phyloP scores from a whole-genome alignment of 2,888 invertebrate genomes.

The Gnatocerus cornutus region DNA sequence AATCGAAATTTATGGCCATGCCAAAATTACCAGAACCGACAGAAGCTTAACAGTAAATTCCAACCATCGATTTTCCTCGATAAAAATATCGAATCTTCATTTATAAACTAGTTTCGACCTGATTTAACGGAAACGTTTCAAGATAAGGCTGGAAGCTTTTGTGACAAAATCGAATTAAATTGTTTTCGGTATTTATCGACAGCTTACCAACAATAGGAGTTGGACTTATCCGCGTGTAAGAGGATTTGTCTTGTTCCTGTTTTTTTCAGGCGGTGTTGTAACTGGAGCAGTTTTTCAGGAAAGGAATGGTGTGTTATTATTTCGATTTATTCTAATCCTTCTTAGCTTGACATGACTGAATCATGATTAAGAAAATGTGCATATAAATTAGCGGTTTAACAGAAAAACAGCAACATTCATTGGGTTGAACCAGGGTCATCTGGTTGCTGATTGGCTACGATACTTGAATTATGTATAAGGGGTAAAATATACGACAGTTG shows the following conservation, averaged over 20 bases:
- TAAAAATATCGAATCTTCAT: conserved; percentile 14
- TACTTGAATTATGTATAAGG: conserved; percentile 7
- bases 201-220: conserved; percentile 39
- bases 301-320: conserved; percentile 4
- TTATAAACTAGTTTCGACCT: conserved; percentile 10
- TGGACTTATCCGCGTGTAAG: conserved; percentile 13
- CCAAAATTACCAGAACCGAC: conserved; percentile 22
- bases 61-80: conserved; percentile 8
- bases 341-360: conserved; percentile 27
- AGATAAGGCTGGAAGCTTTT: conserved; percentile 5
- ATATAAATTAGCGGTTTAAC: conserved; percentile 24
- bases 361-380: conserved; percentile 21
- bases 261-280: conserved; percentile 9
- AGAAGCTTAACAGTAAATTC: conserved; percentile 20
- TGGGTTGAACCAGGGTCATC: conserved; percentile 14
- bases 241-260: conserved; percentile 30
- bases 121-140: conserved; percentile 1
- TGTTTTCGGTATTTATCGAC: conserved; percentile 42
- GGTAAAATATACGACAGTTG: conserved; percentile 5
- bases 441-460: conserved; percentile 11
- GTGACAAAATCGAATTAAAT: conserved; percentile 40
- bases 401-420: conserved; percentile 14
- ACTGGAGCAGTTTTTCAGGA: conserved; percentile 17
- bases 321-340: conserved; percentile 35
- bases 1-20: conserved; percentile 23